A percentile compares a stretch with the other conserved stretches of the same genome.
These are phyloP conservation scores for Automeris io DNA, from an alignment of 2,888 invertebrate genomes.

Conservation along the genomic window DNA sequence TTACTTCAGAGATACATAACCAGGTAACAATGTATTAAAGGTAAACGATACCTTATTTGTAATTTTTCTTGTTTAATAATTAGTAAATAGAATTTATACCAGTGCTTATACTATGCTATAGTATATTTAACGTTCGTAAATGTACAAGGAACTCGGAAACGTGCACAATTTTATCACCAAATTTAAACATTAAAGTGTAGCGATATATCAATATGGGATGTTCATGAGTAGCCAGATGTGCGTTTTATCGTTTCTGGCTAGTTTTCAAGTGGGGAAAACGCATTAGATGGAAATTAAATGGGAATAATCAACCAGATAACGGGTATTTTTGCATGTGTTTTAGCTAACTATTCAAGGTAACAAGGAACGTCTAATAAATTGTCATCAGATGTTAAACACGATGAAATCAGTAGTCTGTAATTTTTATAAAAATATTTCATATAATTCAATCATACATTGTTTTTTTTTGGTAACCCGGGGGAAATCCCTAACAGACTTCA, in stretches of 20 bases:
- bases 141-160: conserved; percentile 31
- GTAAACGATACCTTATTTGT: too few species aligned
- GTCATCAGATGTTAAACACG: too few species aligned
- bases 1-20: too few species aligned
- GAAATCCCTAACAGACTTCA: too few species aligned
- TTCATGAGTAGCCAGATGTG: conserved; percentile 62
- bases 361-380: too few species aligned
- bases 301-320: conserved; percentile 46
- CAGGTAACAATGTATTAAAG: too few species aligned
- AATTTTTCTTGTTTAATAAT: too few species aligned
- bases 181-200: conserved; percentile 55
- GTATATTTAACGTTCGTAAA: conserved; percentile 13
- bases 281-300: conserved; percentile 63
- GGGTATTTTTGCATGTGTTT: conserved; percentile 38
- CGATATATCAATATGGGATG: conserved; percentile 57
- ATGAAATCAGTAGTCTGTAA: too few species aligned
- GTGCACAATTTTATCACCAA: conserved; percentile 50
- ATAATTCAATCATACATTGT: too few species aligned
- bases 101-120: neutral
- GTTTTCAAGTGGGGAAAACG: conserved; percentile 70
- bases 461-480: too few species aligned
- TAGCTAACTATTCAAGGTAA: neutral
- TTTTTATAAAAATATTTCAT: too few species aligned
- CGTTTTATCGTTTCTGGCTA: conserved; percentile 69
- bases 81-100: neutral